A percentile compares a stretch with the other conserved stretches of the same genome.
These are phyloP conservation scores for Choristoneura fumiferana DNA, from an alignment of 1,140 invertebrate species.

Conservation along the genomic window DNA sequence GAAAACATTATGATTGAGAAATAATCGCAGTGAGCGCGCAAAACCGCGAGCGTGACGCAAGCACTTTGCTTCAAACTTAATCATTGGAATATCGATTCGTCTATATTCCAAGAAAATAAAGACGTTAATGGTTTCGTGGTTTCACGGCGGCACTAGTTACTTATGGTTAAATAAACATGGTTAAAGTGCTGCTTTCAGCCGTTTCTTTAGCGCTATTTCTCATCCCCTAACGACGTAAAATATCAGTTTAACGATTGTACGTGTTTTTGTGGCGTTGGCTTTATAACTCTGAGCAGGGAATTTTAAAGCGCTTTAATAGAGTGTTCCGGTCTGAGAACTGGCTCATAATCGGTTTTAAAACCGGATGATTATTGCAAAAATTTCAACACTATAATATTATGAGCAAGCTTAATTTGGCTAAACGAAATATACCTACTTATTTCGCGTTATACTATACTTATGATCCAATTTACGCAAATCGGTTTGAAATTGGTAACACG, in stretches of 20 bases:
- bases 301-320: conserved; percentile 12
- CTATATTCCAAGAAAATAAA: conserved; percentile 1
- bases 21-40: not conserved
- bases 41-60: conserved; percentile 2
- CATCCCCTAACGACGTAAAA: conserved; percentile 7
- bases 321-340: not conserved
- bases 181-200: conserved; percentile 10
- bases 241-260: conserved; percentile 16
- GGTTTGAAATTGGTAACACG: too few relatives aligned
- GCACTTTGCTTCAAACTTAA: not conserved
- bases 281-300: conserved; percentile 2
- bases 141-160: not conserved
- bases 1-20: not conserved
- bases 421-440: too few relatives aligned
- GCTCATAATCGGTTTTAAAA: conserved; percentile 14
- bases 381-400: not conserved
- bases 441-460: too few relatives aligned
- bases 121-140: not conserved
- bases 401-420: too few relatives aligned
- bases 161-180: conserved; percentile 6
- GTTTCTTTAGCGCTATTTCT: conserved; percentile 1
- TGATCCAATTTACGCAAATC: too few relatives aligned
- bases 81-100: conserved; percentile 4
- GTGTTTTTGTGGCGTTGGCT: conserved; percentile 3
- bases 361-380: conserved; percentile 3